phyloP scores from a whole-genome alignment of 1,140 invertebrate genomes.

The Zaprionus capensis region DNA sequence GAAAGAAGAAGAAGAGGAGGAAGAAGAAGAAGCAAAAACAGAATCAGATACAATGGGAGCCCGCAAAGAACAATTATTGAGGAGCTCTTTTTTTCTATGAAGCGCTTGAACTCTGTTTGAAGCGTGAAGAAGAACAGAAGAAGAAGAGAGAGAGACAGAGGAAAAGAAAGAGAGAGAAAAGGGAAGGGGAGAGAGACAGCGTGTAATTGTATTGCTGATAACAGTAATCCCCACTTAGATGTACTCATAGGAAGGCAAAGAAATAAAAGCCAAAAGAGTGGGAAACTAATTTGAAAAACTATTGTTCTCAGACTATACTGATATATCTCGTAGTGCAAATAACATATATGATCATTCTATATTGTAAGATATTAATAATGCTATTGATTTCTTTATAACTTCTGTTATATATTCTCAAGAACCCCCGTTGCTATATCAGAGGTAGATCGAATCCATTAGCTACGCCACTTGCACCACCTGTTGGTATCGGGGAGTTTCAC shows the following conservation, averaged over 20 bases:
- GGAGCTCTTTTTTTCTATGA: slow-evolving; percentile 21
- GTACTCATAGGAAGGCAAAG: slow-evolving; percentile 5
- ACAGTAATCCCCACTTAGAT: slow-evolving; percentile 41
- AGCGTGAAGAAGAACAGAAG: slow-evolving; percentile 6
- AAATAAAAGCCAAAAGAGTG: background rate
- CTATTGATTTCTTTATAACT: background rate
- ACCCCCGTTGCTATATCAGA: background rate
- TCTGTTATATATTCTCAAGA: background rate
- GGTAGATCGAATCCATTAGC: background rate
- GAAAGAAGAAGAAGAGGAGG: background rate
- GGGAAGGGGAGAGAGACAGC: slow-evolving; percentile 11
- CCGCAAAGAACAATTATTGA: slow-evolving; percentile 16
- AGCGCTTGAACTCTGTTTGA: slow-evolving; percentile 45
- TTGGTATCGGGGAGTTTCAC: background rate
- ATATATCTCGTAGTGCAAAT: too few relatives aligned
- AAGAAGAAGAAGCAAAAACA: slow-evolving; percentile 11
- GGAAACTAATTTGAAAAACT: background rate
- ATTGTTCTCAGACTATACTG: too few relatives aligned
- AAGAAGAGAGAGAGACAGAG: background rate
- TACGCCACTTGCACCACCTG: background rate
- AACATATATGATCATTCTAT: too few relatives aligned
- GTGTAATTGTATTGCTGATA: slow-evolving; percentile 34
- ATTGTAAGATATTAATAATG: too few relatives aligned
- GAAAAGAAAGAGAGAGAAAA: background rate
- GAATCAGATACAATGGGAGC: slow-evolving; percentile 15